Evolutionary conservation across 2,797 vertebrate species (phyloP).

Genomic region (Anabacerthia variegaticeps): DNA sequence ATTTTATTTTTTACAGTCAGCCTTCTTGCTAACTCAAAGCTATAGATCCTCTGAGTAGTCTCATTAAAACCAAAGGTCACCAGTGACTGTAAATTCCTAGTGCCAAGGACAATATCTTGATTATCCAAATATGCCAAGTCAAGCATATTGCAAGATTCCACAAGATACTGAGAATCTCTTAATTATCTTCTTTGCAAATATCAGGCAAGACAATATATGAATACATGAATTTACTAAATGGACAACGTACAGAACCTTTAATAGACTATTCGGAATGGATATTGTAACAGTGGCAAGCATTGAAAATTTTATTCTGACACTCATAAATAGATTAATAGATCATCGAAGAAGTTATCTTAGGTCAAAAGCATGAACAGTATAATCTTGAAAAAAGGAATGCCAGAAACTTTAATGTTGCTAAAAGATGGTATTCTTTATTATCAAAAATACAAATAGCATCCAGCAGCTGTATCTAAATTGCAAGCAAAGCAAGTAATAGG

Average conservation of each 20-base stretch:
- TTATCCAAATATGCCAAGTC: not conserved
- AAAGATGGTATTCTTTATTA: not conserved
- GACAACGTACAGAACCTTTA: not conserved
- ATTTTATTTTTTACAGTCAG: not conserved
- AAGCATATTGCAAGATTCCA: not conserved
- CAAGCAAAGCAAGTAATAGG: fast-evolving
- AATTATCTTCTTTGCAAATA: not conserved
- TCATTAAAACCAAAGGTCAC: not conserved
- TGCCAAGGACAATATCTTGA: not conserved
- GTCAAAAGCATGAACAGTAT: not conserved
- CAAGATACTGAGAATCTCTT: not conserved
- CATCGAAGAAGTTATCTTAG: not conserved
- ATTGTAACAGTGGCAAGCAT: not conserved
- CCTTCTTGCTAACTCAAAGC: not conserved
- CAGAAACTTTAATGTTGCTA: not conserved
- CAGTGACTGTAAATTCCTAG: not conserved
- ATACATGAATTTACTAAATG: not conserved
- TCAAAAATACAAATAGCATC: not conserved
- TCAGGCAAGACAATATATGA: not conserved
- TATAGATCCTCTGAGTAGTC: not conserved
- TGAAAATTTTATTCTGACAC: not conserved
- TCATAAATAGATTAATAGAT: not conserved
- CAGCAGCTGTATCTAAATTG: not conserved
- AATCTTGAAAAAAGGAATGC: not conserved
- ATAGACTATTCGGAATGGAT: not conserved